Percentiles rank a stretch among this genome's conserved stretches.
phyloP scores from a whole-genome alignment of 2,888 invertebrate species.

The Noctua pronuba region DNA sequence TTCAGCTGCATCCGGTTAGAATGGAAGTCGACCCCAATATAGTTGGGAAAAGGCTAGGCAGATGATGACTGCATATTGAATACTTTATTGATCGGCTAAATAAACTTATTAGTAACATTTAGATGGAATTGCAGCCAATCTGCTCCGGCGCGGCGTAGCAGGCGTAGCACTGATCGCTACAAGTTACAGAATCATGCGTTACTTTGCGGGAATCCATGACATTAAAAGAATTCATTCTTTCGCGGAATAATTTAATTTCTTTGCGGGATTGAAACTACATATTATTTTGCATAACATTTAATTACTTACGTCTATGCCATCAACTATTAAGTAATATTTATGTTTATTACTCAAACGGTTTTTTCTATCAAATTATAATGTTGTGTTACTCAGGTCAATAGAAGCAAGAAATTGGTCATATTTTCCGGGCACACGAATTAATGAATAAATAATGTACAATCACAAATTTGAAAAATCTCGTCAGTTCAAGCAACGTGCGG shows the following conservation, averaged over 20 bases:
- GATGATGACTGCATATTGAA: no score
- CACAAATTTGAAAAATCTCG: neutral
- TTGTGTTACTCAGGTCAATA: neutral
- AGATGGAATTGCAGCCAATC: neutral
- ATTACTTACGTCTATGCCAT: neutral
- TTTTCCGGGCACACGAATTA: neutral
- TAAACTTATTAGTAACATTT: neutral
- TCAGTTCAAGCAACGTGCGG: neutral
- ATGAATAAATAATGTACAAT: conserved; percentile 23
- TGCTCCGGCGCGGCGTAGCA: conserved; percentile 12
- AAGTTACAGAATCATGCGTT: no score
- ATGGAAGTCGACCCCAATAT: no score
- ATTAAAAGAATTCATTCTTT: no score
- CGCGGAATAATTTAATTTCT: no score
- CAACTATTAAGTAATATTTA: neutral
- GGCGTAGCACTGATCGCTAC: neutral
- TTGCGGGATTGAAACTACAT: no score
- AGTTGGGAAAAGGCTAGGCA: no score
- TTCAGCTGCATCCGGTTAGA: no score
- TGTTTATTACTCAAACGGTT: neutral
- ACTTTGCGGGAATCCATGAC: no score
- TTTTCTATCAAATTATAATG: neutral
- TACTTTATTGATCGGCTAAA: neutral
- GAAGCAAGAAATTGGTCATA: neutral
- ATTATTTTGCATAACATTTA: no score